Conservation (phyloP, 64 coral and sea anemone species). For the Anthopleura sola region DNA sequence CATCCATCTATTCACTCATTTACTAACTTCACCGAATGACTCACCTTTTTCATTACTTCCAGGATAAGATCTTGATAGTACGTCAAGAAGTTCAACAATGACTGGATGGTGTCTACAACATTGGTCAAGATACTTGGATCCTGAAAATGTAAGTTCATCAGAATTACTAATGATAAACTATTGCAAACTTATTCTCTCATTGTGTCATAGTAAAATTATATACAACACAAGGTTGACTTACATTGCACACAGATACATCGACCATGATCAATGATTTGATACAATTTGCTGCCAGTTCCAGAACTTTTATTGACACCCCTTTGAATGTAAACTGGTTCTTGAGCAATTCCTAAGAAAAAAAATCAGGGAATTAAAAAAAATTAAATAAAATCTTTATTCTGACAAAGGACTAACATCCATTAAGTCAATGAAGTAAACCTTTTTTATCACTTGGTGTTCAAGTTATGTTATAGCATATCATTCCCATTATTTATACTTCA, state of each 20-base stretch:
- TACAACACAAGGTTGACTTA: not conserved
- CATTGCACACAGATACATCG: conserved; percentile 26
- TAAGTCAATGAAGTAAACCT: no score
- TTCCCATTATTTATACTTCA: no score
- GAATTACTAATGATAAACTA: no score
- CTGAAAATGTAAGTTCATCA: not conserved
- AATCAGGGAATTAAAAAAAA: no score
- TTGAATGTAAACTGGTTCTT: conserved; percentile 45
- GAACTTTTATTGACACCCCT: conserved; percentile 5
- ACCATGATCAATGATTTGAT: conserved; percentile 54
- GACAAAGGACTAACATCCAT: no score
- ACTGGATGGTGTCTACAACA: conserved; percentile 58
- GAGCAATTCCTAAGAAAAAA: conserved; percentile 35
- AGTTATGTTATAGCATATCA: no score
- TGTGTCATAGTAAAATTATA: not conserved
- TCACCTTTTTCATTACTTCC: conserved; percentile 46
- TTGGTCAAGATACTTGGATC: conserved; percentile 49
- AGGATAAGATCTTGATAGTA: conserved; percentile 54
- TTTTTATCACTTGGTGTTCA: no score
- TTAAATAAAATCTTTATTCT: no score
- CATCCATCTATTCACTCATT: not conserved
- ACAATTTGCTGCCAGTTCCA: conserved; percentile 66
- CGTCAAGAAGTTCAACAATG: conserved; percentile 63
- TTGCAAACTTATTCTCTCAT: no score
- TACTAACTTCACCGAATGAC: not conserved